Percentiles rank a stretch among this genome's conserved stretches.
Conservation (phyloP, 2,888 invertebrate genomes). For the Blastobasis adustella region DNA sequence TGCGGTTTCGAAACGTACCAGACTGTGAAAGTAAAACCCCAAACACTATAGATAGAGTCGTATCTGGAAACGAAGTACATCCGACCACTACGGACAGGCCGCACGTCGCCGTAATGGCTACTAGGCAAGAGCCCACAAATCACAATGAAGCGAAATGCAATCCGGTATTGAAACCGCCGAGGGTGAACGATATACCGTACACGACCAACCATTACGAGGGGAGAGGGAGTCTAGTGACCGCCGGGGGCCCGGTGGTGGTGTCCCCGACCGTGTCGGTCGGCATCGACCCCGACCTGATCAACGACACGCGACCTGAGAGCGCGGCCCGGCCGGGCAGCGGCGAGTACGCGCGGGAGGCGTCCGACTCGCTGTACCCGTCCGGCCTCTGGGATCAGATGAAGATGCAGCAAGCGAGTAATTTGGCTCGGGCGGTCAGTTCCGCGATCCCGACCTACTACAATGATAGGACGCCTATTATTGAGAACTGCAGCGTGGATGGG, state of each 20-base stretch:
- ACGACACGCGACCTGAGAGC: slow-evolving; percentile 83
- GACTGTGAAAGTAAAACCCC: slow-evolving; percentile 85
- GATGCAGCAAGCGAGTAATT: slow-evolving; percentile 64
- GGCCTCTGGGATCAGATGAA: slow-evolving; percentile 84
- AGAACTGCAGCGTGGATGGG: slow-evolving; percentile 73
- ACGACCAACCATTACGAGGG: slow-evolving; percentile 81
- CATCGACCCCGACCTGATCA: slow-evolving; percentile 90
- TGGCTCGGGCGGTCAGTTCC: slow-evolving; percentile 75
- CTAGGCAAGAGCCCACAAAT: slow-evolving; percentile 59
- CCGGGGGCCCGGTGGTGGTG: slow-evolving; percentile 79
- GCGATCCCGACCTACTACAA: slow-evolving; percentile 78
- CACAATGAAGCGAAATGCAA: slow-evolving; percentile 71
- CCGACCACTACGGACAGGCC: slow-evolving; percentile 67
- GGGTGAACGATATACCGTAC: slow-evolving; percentile 80
- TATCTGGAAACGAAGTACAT: slow-evolving; percentile 74
- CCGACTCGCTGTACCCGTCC: slow-evolving; percentile 85
- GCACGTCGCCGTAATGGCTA: slow-evolving; percentile 73
- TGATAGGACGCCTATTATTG: slow-evolving; percentile 85
- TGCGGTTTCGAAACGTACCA: slow-evolving; percentile 83
- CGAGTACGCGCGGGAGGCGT: slow-evolving; percentile 84
- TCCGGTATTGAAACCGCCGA: slow-evolving; percentile 83
- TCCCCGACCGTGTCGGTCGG: slow-evolving; percentile 83
- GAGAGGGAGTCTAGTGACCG: slow-evolving; percentile 77
- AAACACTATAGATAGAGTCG: slow-evolving; percentile 82
- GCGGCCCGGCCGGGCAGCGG: slow-evolving; percentile 78